Percentiles rank a stretch among this genome's conserved stretches.
phyloP scores from a whole-genome alignment of 2,888 invertebrate species.

The Apocheima hispidaria region DNA sequence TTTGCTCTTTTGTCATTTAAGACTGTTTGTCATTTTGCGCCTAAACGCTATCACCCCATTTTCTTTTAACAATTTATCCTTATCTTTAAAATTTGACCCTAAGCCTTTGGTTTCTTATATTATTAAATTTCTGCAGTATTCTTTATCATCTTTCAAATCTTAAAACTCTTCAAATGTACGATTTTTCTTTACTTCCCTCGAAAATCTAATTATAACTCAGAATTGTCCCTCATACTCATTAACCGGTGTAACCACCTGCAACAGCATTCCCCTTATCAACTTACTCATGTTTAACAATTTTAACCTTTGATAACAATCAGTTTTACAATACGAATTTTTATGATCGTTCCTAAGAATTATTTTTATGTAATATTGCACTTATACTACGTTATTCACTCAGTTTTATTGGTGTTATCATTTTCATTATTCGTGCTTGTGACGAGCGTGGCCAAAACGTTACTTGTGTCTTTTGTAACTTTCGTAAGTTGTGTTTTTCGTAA shows the following conservation, averaged over 20 bases:
- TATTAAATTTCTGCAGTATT: too few relatives aligned
- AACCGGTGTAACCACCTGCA: conserved; percentile 2
- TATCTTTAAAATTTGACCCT: too few relatives aligned
- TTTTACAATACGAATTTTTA: conserved; percentile 20
- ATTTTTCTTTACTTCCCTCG: not conserved
- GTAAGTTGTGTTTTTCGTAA: too few relatives aligned
- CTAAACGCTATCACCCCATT: too few relatives aligned
- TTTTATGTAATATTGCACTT: conserved; percentile 21
- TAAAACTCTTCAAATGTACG: not conserved
- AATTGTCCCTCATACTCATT: conserved; percentile 5
- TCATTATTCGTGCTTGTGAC: conserved; percentile 2
- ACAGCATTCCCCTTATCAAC: conserved; percentile 10
- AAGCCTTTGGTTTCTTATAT: too few relatives aligned
- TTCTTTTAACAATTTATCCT: too few relatives aligned
- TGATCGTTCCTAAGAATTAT: conserved; percentile 11
- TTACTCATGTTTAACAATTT: conserved; percentile 16
- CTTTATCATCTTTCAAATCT: not conserved
- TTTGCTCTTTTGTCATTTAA: too few relatives aligned
- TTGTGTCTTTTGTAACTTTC: too few relatives aligned
- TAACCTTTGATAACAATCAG: conserved; percentile 28
- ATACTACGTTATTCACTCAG: conserved; percentile 11
- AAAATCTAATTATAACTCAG: conserved; percentile 2
- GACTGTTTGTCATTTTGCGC: too few relatives aligned
- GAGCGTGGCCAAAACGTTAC: too few relatives aligned
- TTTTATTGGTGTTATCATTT: conserved; percentile 8